Conservation (phyloP, 2,888 invertebrate genomes). For the Hedya salicella region DNA sequence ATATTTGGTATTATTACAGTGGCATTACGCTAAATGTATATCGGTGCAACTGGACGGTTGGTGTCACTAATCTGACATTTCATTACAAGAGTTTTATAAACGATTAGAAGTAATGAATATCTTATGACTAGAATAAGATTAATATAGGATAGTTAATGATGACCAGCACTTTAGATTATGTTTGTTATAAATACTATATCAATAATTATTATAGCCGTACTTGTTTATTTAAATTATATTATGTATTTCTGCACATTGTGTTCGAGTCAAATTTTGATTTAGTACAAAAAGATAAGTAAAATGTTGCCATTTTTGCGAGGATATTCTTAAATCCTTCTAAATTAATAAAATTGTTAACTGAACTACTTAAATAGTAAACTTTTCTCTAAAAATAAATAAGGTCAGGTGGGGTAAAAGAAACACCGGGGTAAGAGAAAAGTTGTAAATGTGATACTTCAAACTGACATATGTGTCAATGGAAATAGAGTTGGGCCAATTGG, state of each 20-base stretch:
- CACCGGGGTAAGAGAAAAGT: no score
- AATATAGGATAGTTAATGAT: constrained; percentile 24
- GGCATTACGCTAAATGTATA: no score
- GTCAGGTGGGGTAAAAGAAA: no score
- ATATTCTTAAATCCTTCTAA: no score
- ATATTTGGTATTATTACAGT: no score
- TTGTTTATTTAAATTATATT: background rate
- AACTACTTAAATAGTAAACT: no score
- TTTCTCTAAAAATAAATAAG: no score
- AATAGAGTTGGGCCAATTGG: no score
- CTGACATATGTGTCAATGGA: no score
- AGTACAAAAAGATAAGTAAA: background rate
- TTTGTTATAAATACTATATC: constrained; percentile 5
- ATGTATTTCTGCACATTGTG: background rate
- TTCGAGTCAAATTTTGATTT: background rate
- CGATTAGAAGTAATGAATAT: constrained; percentile 23
- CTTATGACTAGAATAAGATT: constrained; percentile 44
- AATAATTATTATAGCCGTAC: background rate
- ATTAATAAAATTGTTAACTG: no score
- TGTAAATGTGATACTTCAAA: no score
- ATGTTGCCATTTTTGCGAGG: background rate
- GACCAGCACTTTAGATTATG: constrained; percentile 11
- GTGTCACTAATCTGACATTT: background rate
- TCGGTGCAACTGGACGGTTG: no score
- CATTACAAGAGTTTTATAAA: constrained; percentile 1